Conservation (phyloP, 2,113 vertebrate species). For the Bubo scandiacus region DNA sequence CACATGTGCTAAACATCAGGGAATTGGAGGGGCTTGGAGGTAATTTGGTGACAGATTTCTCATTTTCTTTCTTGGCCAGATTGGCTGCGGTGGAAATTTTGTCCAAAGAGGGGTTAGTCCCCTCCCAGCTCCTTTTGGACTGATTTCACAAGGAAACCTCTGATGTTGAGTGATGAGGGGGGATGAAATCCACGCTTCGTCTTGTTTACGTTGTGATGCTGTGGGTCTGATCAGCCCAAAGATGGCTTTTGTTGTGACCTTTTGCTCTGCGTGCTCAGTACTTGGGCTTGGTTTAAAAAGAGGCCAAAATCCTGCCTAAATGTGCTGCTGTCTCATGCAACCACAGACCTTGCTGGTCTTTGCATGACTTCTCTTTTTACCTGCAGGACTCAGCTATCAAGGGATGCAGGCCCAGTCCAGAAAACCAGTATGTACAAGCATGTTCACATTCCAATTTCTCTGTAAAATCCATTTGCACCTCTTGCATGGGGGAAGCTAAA, state of each 20-base stretch:
- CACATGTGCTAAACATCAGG: background rate
- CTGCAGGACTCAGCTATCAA: background rate
- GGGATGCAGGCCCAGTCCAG: background rate
- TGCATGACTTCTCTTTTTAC: background rate
- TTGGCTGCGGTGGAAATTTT: background rate
- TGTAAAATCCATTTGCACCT: background rate
- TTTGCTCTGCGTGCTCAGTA: background rate
- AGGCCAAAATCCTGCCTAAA: background rate
- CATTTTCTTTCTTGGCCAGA: background rate
- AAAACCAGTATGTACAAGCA: background rate
- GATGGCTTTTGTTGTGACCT: background rate
- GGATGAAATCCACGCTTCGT: background rate
- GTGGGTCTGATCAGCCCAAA: background rate
- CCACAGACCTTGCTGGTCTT: background rate
- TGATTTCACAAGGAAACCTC: background rate
- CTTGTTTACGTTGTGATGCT: fast-evolving
- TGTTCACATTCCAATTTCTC: background rate
- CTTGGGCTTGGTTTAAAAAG: background rate
- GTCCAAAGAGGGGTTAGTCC: background rate
- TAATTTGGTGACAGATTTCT: background rate
- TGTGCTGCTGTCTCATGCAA: background rate
- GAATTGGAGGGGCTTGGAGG: background rate
- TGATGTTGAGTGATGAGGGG: background rate
- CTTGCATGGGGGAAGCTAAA: background rate
- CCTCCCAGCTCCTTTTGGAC: background rate